Conservation (phyloP, 2,113 vertebrate species). For the Entelurus aequoreus region DNA sequence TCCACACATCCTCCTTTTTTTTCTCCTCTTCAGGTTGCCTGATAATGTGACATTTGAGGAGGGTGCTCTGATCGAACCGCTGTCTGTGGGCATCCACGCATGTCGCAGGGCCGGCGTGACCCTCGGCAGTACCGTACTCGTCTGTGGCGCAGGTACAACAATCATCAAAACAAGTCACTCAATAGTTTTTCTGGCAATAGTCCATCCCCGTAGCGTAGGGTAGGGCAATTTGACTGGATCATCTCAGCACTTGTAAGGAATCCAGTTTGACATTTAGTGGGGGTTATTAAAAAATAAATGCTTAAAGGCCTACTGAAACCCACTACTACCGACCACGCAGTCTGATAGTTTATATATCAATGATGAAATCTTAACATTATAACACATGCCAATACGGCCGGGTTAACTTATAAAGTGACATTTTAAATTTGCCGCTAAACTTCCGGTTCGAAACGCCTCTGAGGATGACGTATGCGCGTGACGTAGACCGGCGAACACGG, state of each 20-base stretch:
- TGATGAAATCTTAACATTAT: no score
- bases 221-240: not conserved
- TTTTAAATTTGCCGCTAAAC: no score
- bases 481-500: no score
- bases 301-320: no score
- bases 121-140: slow-evolving; percentile 83
- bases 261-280: not conserved
- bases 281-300: no score
- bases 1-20: not conserved
- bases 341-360: no score
- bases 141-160: slow-evolving; percentile 87
- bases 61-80: slow-evolving; percentile 91
- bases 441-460: no score
- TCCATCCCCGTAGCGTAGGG: not conserved
- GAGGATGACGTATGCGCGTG: no score
- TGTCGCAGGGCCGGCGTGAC: slow-evolving; percentile 83
- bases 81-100: slow-evolving; percentile 94
- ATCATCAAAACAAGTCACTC: not conserved
- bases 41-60: slow-evolving; percentile 93
- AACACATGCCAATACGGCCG: no score
- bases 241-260: slow-evolving; percentile 5
- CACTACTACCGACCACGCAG: no score
- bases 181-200: not conserved
- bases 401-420: no score
- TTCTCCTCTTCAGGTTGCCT: slow-evolving; percentile 76